Percentiles rank a stretch among this genome's conserved stretches.
Evolutionary conservation across 2,797 vertebrate species (phyloP).

Genomic region (Acanthurus tractus): DNA sequence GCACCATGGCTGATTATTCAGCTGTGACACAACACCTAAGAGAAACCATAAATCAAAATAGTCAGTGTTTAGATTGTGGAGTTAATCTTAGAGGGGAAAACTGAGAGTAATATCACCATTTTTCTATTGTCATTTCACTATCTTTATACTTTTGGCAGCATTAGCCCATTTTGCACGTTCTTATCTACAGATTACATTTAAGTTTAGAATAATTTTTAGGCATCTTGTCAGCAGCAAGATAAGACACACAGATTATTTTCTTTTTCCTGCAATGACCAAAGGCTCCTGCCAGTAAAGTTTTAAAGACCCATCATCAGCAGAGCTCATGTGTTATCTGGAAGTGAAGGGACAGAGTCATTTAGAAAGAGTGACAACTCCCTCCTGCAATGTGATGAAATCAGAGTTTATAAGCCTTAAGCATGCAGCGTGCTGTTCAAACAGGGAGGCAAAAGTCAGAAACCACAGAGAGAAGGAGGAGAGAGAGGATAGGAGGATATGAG

Average conservation of each 20-base stretch:
- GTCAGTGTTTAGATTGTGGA: no score
- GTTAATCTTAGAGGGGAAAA: no score
- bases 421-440: conserved; percentile 9
- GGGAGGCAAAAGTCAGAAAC: conserved; percentile 4
- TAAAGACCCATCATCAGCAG: conserved; percentile 12
- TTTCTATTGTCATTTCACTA: no score
- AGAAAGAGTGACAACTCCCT: conserved; percentile 38
- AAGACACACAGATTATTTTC: conserved; percentile 21
- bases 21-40: conserved; percentile 7
- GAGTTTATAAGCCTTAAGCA: neutral
- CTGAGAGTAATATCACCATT: no score
- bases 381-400: conserved; percentile 43
- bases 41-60: neutral
- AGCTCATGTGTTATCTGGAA: neutral
- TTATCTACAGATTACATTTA: conserved; percentile 56
- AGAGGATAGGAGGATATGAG: conserved; percentile 7
- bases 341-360: conserved; percentile 1
- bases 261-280: neutral
- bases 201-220: conserved; percentile 35
- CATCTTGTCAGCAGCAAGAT: conserved; percentile 27
- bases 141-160: conserved; percentile 36
- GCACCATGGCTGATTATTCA: conserved; percentile 10
- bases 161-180: neutral
- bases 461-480: neutral
- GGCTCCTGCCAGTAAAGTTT: conserved; percentile 10